A percentile compares a stretch with the other conserved stretches of the same genome.
Conservation (phyloP, 2,113 vertebrate species). For the Burhinus oedicnemus region DNA sequence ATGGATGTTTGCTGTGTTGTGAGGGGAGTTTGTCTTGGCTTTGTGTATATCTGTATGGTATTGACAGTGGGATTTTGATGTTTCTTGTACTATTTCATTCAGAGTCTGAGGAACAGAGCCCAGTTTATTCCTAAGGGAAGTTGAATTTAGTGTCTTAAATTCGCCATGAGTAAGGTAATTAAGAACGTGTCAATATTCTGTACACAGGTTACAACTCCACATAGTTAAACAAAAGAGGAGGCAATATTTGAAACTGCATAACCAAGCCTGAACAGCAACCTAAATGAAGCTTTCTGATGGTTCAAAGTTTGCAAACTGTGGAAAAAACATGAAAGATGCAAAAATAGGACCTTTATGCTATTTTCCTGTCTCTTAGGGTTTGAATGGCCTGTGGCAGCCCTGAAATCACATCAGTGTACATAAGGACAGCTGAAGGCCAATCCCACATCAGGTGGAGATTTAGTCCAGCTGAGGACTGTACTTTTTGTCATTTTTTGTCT, state of each 20-base stretch:
- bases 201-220: not conserved
- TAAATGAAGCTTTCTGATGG: not conserved
- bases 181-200: not conserved
- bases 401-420: not conserved
- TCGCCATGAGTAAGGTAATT: not conserved
- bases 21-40: constrained; percentile 44
- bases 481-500: not conserved
- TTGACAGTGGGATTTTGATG: constrained; percentile 44
- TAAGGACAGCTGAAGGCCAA: not conserved
- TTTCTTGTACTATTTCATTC: not conserved
- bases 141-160: not conserved
- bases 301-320: not conserved
- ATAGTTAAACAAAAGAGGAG: not conserved
- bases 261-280: not conserved
- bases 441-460: not conserved
- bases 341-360: not conserved
- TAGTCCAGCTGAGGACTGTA: not conserved
- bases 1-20: not conserved
- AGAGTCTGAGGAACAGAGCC: not conserved
- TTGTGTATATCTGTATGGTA: not conserved
- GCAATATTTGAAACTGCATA: not conserved
- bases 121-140: not conserved
- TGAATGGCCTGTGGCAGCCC: not conserved
- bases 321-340: not conserved
- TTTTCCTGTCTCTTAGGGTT: not conserved